Evolutionary conservation across 1,140 invertebrate species (phyloP).

Genomic region (Drosophila pachea): DNA sequence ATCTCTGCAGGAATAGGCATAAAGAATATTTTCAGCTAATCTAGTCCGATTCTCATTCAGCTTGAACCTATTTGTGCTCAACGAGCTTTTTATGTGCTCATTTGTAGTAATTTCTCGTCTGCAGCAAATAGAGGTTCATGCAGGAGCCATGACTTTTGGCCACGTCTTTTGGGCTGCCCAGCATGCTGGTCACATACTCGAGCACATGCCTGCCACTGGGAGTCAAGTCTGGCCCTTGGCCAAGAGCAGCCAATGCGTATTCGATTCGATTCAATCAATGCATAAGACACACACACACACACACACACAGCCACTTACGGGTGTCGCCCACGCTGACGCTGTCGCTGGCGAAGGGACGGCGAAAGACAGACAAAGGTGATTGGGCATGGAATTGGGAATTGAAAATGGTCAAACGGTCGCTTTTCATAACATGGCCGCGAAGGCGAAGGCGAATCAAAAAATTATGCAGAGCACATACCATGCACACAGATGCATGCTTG

Average conservation of each 20-base stretch:
- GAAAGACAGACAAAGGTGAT: conserved; percentile 28
- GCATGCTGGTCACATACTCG: conserved; percentile 62
- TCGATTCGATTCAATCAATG: conserved; percentile 72
- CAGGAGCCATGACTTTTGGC: conserved; percentile 2
- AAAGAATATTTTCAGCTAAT: too few species aligned
- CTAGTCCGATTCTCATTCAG: too few species aligned
- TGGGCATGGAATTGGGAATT: conserved; percentile 53
- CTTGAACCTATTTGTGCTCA: background rate
- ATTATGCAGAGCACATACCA: conserved; percentile 76
- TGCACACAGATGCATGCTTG: conserved; percentile 47
- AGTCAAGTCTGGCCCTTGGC: conserved; percentile 43
- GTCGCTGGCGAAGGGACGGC: conserved; percentile 7
- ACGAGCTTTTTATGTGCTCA: background rate
- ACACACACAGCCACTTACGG: conserved; percentile 4
- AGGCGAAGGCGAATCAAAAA: conserved; percentile 59
- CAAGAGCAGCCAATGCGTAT: conserved; percentile 49
- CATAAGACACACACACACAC: conserved; percentile 49
- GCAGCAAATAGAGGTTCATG: background rate
- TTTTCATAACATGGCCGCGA: conserved; percentile 39
- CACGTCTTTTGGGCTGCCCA: conserved; percentile 8
- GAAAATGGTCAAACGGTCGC: conserved; percentile 43
- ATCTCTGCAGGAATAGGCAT: too few species aligned
- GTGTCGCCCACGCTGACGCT: conserved; percentile 51
- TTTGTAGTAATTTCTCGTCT: background rate
- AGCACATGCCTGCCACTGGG: conserved; percentile 16